Percentiles rank a stretch among this genome's conserved stretches.
Conservation (phyloP, 1,140 invertebrate genomes). For the Bilobella aurantiaca region DNA sequence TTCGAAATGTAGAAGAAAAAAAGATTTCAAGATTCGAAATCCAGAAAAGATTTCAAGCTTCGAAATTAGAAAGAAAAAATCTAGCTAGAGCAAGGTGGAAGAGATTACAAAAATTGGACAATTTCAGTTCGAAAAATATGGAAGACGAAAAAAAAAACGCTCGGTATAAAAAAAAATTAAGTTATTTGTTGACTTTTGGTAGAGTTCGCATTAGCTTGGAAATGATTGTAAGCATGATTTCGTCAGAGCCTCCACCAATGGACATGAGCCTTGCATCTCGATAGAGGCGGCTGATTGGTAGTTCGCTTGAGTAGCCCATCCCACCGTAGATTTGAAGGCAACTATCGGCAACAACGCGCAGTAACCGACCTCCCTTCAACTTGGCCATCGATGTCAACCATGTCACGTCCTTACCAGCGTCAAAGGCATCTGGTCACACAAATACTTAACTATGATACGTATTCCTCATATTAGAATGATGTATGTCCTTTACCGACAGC, state of each 20-base stretch:
- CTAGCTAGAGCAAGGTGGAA: too few species aligned
- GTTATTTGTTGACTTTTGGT: constrained; percentile 19
- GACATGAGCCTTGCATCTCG: constrained; percentile 48
- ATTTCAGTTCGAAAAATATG: too few species aligned
- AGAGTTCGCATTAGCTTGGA: constrained; percentile 47
- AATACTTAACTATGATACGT: too few species aligned
- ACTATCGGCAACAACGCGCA: constrained; percentile 44
- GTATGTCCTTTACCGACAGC: too few species aligned
- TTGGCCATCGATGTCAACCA: constrained; percentile 49
- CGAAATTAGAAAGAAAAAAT: too few species aligned
- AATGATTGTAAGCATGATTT: constrained; percentile 53
- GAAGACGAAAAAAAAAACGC: too few species aligned
- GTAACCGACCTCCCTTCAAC: constrained; percentile 48
- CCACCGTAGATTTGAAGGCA: constrained; percentile 55
- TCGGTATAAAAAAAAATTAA: too few species aligned
- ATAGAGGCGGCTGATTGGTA: constrained; percentile 43
- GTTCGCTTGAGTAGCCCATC: constrained; percentile 51
- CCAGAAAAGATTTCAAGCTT: too few species aligned
- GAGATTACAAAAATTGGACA: too few species aligned
- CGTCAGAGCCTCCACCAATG: constrained; percentile 53
- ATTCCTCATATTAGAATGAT: too few species aligned
- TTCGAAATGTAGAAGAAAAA: too few species aligned
- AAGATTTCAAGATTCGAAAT: too few species aligned
- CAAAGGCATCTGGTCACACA: constrained; percentile 40
- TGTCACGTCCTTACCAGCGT: constrained; percentile 48